phyloP scores from a whole-genome alignment of 2,888 invertebrate species.

The Sisyra terminalis region DNA sequence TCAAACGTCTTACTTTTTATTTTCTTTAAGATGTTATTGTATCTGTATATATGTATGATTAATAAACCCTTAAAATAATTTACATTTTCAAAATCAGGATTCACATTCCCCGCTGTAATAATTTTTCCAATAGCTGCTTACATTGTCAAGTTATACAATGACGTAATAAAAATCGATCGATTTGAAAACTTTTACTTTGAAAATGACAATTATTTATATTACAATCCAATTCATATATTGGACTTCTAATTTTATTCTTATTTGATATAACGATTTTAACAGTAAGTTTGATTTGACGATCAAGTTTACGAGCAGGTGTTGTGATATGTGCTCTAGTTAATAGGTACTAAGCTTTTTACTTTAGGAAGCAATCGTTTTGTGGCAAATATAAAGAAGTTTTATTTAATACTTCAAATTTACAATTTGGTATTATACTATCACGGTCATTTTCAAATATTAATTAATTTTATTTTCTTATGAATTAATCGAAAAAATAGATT shows the following conservation, averaged over 20 bases:
- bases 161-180: too few relatives aligned
- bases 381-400: conserved; percentile 5
- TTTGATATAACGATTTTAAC: neutral
- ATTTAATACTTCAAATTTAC: conserved; percentile 7
- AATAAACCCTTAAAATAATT: too few relatives aligned
- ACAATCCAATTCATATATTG: too few relatives aligned
- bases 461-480: conserved; percentile 1
- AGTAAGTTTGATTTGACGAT: neutral
- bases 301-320: neutral
- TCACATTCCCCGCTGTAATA: too few relatives aligned
- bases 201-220: too few relatives aligned
- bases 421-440: conserved; percentile 10
- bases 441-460: conserved; percentile 7
- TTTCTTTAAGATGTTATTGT: too few relatives aligned
- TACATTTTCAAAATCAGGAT: too few relatives aligned
- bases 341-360: neutral
- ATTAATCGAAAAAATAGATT: neutral
- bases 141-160: too few relatives aligned
- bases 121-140: too few relatives aligned
- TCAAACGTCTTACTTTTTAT: too few relatives aligned
- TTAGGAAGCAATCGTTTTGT: conserved; percentile 8
- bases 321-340: conserved; percentile 8
- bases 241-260: neutral
- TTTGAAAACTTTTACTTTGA: too few relatives aligned
- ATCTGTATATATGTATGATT: too few relatives aligned